Evolutionary conservation across 2,888 invertebrate species (phyloP).

Genomic region (Anthoptus insignis): DNA sequence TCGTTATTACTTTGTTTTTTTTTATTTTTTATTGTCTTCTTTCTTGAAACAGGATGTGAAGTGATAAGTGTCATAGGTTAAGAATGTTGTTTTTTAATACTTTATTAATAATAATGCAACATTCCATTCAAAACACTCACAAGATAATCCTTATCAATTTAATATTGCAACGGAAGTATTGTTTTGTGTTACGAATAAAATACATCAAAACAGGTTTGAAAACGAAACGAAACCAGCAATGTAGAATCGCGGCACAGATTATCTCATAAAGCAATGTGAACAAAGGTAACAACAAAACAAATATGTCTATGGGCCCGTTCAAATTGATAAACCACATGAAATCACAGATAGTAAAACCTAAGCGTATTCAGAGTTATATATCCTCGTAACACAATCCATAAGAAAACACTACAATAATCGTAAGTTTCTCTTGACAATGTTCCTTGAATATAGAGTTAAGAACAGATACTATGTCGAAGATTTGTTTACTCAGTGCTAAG

Average conservation of each 20-base stretch:
- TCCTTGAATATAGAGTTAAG: conserved; percentile 84
- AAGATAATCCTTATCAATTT: not conserved
- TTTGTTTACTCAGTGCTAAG: conserved; percentile 80
- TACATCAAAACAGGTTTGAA: conserved; percentile 18
- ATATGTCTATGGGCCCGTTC: conserved; percentile 76
- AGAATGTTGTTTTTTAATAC: too few relatives aligned
- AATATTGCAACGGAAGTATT: not conserved
- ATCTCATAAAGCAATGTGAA: conserved; percentile 65
- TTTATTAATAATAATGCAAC: too few relatives aligned
- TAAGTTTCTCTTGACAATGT: conserved; percentile 85
- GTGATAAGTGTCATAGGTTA: too few relatives aligned
- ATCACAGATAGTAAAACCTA: conserved; percentile 76
- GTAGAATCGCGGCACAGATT: conserved; percentile 49
- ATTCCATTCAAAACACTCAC: too few relatives aligned
- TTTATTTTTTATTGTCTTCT: too few relatives aligned
- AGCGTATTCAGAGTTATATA: conserved; percentile 76
- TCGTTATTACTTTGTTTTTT: too few relatives aligned
- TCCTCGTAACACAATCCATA: conserved; percentile 84
- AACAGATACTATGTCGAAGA: conserved; percentile 84
- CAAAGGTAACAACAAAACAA: conserved; percentile 70
- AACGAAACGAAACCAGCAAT: conserved; percentile 30
- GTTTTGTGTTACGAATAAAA: conserved; percentile 9
- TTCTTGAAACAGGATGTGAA: too few relatives aligned
- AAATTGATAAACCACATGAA: conserved; percentile 81
- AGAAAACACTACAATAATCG: conserved; percentile 83